Evolutionary conservation across 2,888 invertebrate genomes (phyloP), one percentile per base, ranked within the genome.

Genomic region (Microplitis manilae): DNA sequence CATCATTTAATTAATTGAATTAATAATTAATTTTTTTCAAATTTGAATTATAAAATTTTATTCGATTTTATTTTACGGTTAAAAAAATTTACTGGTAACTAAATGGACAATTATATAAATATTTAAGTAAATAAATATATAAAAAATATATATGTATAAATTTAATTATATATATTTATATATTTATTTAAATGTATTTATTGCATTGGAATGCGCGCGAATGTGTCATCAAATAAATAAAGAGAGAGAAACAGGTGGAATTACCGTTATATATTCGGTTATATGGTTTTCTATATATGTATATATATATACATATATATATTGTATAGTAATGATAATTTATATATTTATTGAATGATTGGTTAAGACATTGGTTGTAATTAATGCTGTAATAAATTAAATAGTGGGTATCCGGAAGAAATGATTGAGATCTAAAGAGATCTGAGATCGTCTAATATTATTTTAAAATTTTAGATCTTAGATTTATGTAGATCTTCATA

Each of bases 241-340:
- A 68, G 65, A 75, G 59, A 79, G 59, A 79, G 71, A 74, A 76
- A 74, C 72, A 78, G 78, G 76, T 79, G 73, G 74, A 68, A 73
- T 20, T 76, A 60, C 76, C 76, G 76, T 76, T 76, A 76, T 72
- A 50, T 50, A 50, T 50, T 50, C 50, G 50, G 50, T 50, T 50
- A 50, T 50, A 50, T 50, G 13, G 2, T 50, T 50, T 13, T 50
- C 8, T 50, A 50, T 50, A 50, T 50, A 41, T 41, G 8, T 50
- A 50, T 50, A 50, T 50, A 6, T 8, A 9, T 9, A 13, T 50
- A 6, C 2, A 9, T 50, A 13, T 13, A 13, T 50, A 30, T 30
- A 30, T 30, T 4, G 30, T 50, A 50, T 50, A 13, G 13, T 50
- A 50, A 50, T 50, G 13, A 50, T 50, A 50, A 50, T 50, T 50